A percentile compares a stretch with the other conserved stretches of the same genome.
These are phyloP conservation scores for Anticlea derivata DNA, from an alignment of 2,888 invertebrate species.

Conservation along the genomic window DNA sequence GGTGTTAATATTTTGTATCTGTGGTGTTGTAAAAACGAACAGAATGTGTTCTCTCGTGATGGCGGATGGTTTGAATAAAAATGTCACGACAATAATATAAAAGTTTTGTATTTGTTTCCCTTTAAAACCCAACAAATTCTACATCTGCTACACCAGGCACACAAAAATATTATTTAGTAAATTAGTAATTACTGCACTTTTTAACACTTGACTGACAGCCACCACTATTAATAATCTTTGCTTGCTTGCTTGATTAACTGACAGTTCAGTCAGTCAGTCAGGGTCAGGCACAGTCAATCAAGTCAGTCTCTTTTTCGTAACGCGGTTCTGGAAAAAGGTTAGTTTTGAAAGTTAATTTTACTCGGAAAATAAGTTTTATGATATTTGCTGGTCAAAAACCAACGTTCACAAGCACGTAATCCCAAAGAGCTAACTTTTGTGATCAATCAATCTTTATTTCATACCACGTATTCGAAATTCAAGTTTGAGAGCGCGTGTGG, in stretches of 20 bases:
- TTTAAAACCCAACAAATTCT: too few species aligned
- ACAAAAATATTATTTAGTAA: too few species aligned
- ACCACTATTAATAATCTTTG: background rate
- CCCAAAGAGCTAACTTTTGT: background rate
- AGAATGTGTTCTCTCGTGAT: too few species aligned
- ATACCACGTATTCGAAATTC: conserved; percentile 44
- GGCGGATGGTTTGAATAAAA: too few species aligned
- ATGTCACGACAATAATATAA: too few species aligned
- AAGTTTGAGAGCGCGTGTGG: conserved; percentile 68
- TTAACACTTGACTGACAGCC: background rate
- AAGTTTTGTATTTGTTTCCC: too few species aligned
- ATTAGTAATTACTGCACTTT: too few species aligned
- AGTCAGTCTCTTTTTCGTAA: conserved; percentile 46
- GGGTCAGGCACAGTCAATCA: background rate
- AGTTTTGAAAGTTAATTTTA: conserved; percentile 37
- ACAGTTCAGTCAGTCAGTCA: too few species aligned
- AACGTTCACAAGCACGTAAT: background rate
- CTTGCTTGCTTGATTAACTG: background rate
- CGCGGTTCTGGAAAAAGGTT: conserved; percentile 71
- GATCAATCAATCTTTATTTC: background rate
- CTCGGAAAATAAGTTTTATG: background rate
- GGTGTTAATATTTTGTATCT: too few species aligned
- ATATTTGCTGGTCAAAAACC: background rate
- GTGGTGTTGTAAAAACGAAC: too few species aligned
- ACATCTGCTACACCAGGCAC: too few species aligned